Percentiles rank a stretch among this genome's conserved stretches.
phyloP scores from a whole-genome alignment of 2,888 invertebrate genomes.

The Caenorhabditis wallacei region DNA sequence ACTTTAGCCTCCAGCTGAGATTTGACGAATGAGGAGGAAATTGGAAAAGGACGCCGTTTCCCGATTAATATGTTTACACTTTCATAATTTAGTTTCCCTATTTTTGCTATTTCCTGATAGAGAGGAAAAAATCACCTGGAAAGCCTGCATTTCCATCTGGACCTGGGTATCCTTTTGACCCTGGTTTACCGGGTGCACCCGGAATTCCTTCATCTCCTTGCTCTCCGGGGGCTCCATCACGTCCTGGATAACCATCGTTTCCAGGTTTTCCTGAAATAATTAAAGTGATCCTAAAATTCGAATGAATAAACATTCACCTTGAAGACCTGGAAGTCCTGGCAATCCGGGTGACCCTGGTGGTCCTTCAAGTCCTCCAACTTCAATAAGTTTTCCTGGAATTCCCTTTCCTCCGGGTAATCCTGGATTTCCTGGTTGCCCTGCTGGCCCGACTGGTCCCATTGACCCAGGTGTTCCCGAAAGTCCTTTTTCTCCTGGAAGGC shows the following conservation, averaged over 20 bases:
- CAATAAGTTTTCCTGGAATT: constrained; percentile 59
- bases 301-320: constrained; percentile 46
- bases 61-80: constrained; percentile 39
- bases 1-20: constrained; percentile 43
- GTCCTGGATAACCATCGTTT: constrained; percentile 68
- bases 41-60: constrained; percentile 21
- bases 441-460: constrained; percentile 60
- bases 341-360: constrained; percentile 71
- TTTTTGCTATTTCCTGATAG: background rate
- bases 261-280: constrained; percentile 73
- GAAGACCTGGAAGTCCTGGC: constrained; percentile 69
- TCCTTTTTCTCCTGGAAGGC: constrained; percentile 71
- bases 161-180: constrained; percentile 63
- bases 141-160: constrained; percentile 68
- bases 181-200: constrained; percentile 71
- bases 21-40: constrained; percentile 13
- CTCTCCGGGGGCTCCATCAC: constrained; percentile 71
- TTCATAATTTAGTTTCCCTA: constrained; percentile 8
- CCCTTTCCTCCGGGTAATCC: constrained; percentile 69
- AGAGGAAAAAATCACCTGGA: constrained; percentile 51
- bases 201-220: constrained; percentile 70
- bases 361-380: constrained; percentile 59
- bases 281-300: background rate
- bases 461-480: constrained; percentile 57
- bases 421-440: constrained; percentile 61